Evolutionary conservation across 2,888 invertebrate genomes (phyloP).

Genomic region (Sepiola atlantica): DNA sequence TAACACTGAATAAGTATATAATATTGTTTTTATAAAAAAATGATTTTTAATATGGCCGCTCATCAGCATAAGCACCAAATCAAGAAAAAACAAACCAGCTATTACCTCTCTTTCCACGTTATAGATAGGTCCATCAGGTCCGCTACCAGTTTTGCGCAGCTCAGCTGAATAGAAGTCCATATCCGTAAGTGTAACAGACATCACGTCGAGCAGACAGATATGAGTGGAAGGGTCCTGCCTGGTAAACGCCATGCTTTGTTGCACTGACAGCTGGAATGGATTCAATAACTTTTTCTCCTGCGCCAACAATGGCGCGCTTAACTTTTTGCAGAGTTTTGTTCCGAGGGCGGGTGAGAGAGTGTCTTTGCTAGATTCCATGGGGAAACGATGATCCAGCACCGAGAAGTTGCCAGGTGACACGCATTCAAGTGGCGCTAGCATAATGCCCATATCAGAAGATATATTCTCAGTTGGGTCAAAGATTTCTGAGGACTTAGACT

Average conservation of each 20-base stretch:
- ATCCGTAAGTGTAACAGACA: constrained; percentile 83
- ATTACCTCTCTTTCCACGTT: constrained; percentile 69
- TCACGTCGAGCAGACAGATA: constrained; percentile 83
- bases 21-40: no score
- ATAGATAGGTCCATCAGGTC: constrained; percentile 55
- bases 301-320: constrained; percentile 38
- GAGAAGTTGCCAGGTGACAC: constrained; percentile 35
- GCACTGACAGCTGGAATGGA: constrained; percentile 38
- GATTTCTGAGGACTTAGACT: constrained; percentile 50
- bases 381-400: not conserved
- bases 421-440: constrained; percentile 11
- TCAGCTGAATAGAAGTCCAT: constrained; percentile 85
- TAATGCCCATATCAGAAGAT: not conserved
- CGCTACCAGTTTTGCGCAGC: constrained; percentile 61
- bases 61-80: no score
- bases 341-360: not conserved
- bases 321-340: constrained; percentile 35
- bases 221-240: constrained; percentile 52
- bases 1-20: no score
- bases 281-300: constrained; percentile 47
- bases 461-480: constrained; percentile 54
- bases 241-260: constrained; percentile 38
- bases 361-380: not conserved
- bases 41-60: no score
- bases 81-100: constrained; percentile 45